Evolutionary conservation across 2,888 invertebrate species (phyloP), one percentile per base, ranked within the genome.

Genomic region (Apomyelois bistriatella): DNA sequence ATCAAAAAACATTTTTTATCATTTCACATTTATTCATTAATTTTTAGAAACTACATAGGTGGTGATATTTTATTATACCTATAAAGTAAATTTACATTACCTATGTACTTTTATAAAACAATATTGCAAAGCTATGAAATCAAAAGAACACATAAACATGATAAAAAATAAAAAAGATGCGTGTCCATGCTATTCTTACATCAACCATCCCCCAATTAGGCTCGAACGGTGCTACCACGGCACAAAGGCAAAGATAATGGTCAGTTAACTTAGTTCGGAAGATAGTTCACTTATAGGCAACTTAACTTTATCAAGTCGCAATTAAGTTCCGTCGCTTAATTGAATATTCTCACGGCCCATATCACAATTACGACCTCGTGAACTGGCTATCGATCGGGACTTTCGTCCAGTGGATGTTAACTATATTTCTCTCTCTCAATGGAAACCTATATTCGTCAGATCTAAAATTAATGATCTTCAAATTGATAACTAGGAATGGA

Each of bases 191-290:
- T 52, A 65, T 53, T 1, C 65, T 54, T 60, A 54, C 73, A 36
- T 17, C 48, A 30, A 13, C 55, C 68, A 60, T 65, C 76, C 76
- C 74, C 82, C 89, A 89, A 89, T 90, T 89, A 89, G 81, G 79
- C 66, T 70, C 73, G 80, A 68, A 72, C 76, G 72, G 76, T 72
- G 80, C 82, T 73, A 74, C 78, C 70, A 66, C 62, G 68, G 82
- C 85, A 89, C 89, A 90, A 90, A 89, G 89, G 88, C 87, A 82
- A 78, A 85, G 88, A 90, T 89, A 89, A 89, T 89, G 88, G 89
- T 85, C 89, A 85, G 88, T 80, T 87, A 89, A 89, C 89, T 88
- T 82, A 88, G 85, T 88, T 88, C 75, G 64, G 75, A 89, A 90
- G 89, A 89, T 89, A 89, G 87, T 88, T 89, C 89, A 89, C 89